phyloP scores from a whole-genome alignment of 2,888 invertebrate species.

The Mechanitis mazaeus region DNA sequence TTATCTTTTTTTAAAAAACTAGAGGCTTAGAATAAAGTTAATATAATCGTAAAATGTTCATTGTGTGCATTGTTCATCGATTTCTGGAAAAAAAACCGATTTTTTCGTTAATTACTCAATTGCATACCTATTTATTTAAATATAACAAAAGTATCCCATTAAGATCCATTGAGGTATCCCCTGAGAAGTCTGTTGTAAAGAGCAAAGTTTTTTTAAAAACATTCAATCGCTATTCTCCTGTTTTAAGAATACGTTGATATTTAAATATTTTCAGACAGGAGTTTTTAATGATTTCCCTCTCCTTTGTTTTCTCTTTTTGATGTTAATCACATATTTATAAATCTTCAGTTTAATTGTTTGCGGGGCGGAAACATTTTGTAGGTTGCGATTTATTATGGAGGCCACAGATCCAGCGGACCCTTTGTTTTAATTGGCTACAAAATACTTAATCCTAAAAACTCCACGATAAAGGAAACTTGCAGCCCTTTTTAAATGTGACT shows the following conservation, averaged over 20 bases:
- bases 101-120: too few relatives aligned
- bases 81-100: too few relatives aligned
- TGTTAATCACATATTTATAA: slow-evolving; percentile 32
- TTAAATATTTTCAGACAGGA: background rate
- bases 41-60: too few relatives aligned
- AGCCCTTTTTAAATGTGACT: slow-evolving; percentile 30
- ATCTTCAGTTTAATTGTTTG: slow-evolving; percentile 31
- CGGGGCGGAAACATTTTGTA: slow-evolving; percentile 63
- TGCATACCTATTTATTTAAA: too few relatives aligned
- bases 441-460: slow-evolving; percentile 63
- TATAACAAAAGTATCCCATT: too few relatives aligned
- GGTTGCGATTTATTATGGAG: slow-evolving; percentile 74
- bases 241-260: background rate
- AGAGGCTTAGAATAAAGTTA: too few relatives aligned
- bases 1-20: too few relatives aligned
- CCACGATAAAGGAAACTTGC: slow-evolving; percentile 50
- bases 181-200: too few relatives aligned
- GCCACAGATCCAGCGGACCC: slow-evolving; percentile 52
- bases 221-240: too few relatives aligned
- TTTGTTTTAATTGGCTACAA: slow-evolving; percentile 74
- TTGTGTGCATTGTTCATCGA: too few relatives aligned
- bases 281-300: background rate
- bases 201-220: too few relatives aligned
- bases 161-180: too few relatives aligned
- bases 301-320: slow-evolving; percentile 19